These are phyloP conservation scores for Rachycentron canadum DNA, from an alignment of 2,797 vertebrate genomes.

Conservation along the genomic window DNA sequence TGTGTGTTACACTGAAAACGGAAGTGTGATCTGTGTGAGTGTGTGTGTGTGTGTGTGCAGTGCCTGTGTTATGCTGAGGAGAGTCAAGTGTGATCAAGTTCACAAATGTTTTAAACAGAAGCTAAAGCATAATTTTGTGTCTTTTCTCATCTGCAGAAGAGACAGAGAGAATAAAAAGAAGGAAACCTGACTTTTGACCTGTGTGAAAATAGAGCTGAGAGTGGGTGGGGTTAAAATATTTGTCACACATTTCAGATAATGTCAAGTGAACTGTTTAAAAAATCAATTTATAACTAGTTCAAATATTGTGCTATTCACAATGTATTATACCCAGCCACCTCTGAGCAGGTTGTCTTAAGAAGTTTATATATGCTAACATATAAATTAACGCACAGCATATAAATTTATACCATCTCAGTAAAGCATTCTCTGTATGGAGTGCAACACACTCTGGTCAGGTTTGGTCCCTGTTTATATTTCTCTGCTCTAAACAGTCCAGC, in stretches of 20 bases:
- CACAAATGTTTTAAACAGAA: background rate
- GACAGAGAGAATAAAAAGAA: background rate
- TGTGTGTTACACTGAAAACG: conserved; percentile 29
- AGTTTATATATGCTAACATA: background rate
- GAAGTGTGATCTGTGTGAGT: conserved; percentile 38
- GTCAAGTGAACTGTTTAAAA: background rate
- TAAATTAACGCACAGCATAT: background rate
- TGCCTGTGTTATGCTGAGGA: too few relatives aligned
- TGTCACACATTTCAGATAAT: background rate
- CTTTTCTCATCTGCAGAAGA: background rate
- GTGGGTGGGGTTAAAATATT: conserved; percentile 18
- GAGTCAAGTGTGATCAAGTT: background rate
- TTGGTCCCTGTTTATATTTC: conserved; percentile 52
- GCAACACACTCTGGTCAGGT: background rate
- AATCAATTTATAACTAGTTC: background rate
- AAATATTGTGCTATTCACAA: too few relatives aligned
- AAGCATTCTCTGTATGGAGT: conserved; percentile 15
- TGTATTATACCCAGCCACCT: background rate
- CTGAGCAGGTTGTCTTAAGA: background rate
- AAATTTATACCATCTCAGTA: background rate
- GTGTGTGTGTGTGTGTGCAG: conserved; percentile 4
- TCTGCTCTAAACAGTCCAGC: conserved; percentile 26
- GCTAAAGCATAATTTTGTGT: background rate
- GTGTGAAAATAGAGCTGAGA: background rate
- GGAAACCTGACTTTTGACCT: background rate